Base-by-base conservation (phyloP, 2,888 invertebrate species). In the Ditula angustiorana region DNA sequence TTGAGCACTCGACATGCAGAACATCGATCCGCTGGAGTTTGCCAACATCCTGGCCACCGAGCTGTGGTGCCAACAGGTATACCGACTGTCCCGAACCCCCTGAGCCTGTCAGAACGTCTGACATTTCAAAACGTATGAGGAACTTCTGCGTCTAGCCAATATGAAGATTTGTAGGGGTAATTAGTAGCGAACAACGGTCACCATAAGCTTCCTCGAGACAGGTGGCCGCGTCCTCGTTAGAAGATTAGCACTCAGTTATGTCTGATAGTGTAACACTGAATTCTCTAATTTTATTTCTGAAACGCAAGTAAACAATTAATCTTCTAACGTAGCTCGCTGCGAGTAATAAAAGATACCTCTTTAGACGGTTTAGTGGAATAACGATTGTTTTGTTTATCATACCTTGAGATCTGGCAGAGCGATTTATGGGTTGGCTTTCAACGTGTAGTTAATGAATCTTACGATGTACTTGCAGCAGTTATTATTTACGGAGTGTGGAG, bases 31-130 rank as follows among this genome's bases (percentile, higher is more conserved):
- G 85, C 95, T 95, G 93, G 97, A 97, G 94, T 96, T 97, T 86
- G 96, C 96, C 79, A 96, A 95, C 92, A 96, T 96, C 91, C 94
- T 97, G 82, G 96, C 96, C 83, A 96, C 95, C 86, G 97, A 97
- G 94, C 93, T 96, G 86, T 95, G 96, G 94, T 96, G 96, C 93
- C 96, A 96, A 91, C 96, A 97, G 95, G 96, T 96, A 95, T 78
- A 67, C 5, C 66, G 28, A 26, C 23, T 19, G 33, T 13, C 47
- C 53, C 24, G 5, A 19, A 28, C 5, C 16, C 30, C 19, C 30
- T 10, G 10, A 8, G n/a, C 13, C 16, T 5, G 28, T 28, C 19
- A n/a, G 8, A 8, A 11, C 4, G 30, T 10, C 24, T 24, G 24
- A 24, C n/a, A 23, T 24, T 19, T 19, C 19, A 41, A 41, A 19